Evolutionary conservation across 37 sponge, comb jelly and placozoan genomes (phyloP), one percentile per base, ranked within the genome.

Genomic region (Mnemiopsis leidyi): DNA sequence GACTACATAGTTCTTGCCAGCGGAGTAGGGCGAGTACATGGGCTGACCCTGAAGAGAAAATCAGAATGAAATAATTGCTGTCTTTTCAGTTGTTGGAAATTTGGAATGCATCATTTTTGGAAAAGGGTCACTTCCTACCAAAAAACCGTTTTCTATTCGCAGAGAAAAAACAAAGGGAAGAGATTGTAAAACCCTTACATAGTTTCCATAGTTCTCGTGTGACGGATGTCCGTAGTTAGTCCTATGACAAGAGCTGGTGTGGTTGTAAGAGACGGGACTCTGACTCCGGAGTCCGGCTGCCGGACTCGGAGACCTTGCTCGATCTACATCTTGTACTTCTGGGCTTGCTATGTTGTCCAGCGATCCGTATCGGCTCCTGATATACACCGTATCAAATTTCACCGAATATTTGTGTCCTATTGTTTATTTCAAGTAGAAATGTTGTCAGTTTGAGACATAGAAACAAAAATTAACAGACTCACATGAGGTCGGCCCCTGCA

Each of bases 291-390:
- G 36, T 32, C 79, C 20, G 35, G 9, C 36, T 1, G 35, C 34
- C 20, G 79, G 79, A 18, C 79, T 77, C 36, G 79, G 79, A 3
- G 79, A 77, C 18, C 79, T 1, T 33, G 79, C 79, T 9, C 32
- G 79, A 0, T 77, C 79, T 0, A 26, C 79, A 32, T 77, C 79
- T 13, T 37, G 48, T 3, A 32, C n/a, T 20, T 40, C 90, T 16
- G 36, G 40, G 39, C 23, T 85, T 21, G 90, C 40, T 2, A 85
- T 85, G 61, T 40, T 85, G 48, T 85, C 90, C 18, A 85, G 90
- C 3, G 90, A 85, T 32, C 90, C 90, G 61, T 85, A 85, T 2
- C 90, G 90, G 16, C 26, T 39, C 90, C 90, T 85, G 61, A 25
- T 23, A n/a, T 31, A 29, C 20, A 71, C 7, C 5, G 25, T 5